Evolutionary conservation across 53 echinoderm and acorn worm genomes (phyloP).

Genomic region (Holothuria leucospilota): DNA sequence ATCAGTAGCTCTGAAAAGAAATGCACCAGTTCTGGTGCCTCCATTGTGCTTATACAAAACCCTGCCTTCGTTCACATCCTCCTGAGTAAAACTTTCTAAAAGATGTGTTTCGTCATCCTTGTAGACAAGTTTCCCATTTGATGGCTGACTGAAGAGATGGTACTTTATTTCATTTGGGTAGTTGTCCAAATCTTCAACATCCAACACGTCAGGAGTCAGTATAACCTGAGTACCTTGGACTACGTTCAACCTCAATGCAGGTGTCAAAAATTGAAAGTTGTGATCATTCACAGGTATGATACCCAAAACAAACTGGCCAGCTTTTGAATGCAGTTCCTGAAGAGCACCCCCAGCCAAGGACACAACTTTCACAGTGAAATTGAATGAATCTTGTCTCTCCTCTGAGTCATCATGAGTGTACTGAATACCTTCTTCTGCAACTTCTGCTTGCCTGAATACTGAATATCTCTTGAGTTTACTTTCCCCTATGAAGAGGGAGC

Average conservation of each 20-base stretch:
- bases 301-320: slow-evolving; percentile 64
- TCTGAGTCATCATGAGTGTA: slow-evolving; percentile 95
- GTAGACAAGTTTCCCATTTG: slow-evolving; percentile 78
- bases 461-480: slow-evolving; percentile 65
- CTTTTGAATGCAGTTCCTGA: slow-evolving; percentile 29
- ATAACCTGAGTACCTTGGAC: slow-evolving; percentile 72
- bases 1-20: slow-evolving; percentile 81
- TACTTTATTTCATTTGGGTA: slow-evolving; percentile 79
- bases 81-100: slow-evolving; percentile 78
- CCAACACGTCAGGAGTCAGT: slow-evolving; percentile 60
- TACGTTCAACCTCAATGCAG: slow-evolving; percentile 76
- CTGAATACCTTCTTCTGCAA: slow-evolving; percentile 60
- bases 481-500: slow-evolving; percentile 61
- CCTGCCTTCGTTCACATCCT: slow-evolving; percentile 73
- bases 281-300: slow-evolving; percentile 93
- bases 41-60: slow-evolving; percentile 84
- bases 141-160: slow-evolving; percentile 68
- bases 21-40: slow-evolving; percentile 60
- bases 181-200: slow-evolving; percentile 86
- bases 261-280: slow-evolving; percentile 76
- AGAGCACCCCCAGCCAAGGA: slow-evolving; percentile 50
- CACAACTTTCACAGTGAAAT: slow-evolving; percentile 70
- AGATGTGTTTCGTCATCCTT: slow-evolving; percentile 28
- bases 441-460: slow-evolving; percentile 67
- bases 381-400: slow-evolving; percentile 76